Conservation (phyloP, 2,797 vertebrate genomes). For the Acanthopagrus latus region DNA sequence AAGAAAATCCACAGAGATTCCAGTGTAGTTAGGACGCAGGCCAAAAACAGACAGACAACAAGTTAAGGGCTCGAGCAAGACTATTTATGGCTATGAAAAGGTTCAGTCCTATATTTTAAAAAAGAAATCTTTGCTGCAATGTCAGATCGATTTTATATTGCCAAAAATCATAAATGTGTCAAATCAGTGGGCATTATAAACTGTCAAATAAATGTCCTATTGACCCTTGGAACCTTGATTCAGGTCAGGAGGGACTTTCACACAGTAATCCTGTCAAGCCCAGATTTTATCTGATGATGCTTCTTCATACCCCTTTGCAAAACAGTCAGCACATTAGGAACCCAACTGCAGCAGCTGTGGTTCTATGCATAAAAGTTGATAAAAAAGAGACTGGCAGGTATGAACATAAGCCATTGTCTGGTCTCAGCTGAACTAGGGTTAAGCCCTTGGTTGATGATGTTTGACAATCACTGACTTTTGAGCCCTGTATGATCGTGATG, state of each 20-base stretch:
- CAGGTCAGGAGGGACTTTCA: not conserved
- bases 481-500: too few relatives aligned
- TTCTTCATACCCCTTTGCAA: not conserved
- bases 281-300: not conserved
- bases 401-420: not conserved
- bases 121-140: not conserved
- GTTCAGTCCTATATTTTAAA: constrained; percentile 9
- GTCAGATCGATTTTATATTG: not conserved
- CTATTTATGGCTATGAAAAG: constrained; percentile 6
- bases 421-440: not conserved
- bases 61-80: constrained; percentile 4
- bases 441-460: too few relatives aligned
- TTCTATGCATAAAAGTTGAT: not conserved
- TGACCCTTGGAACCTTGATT: not conserved
- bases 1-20: constrained; percentile 59
- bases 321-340: not conserved
- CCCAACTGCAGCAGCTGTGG: not conserved
- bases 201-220: too few relatives aligned
- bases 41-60: constrained; percentile 32
- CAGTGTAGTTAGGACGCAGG: constrained; percentile 56
- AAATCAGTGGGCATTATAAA: not conserved
- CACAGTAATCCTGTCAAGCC: not conserved
- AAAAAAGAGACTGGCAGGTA: not conserved
- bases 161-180: not conserved
- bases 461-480: too few relatives aligned